Percentiles rank a stretch among this genome's conserved stretches.
These are phyloP conservation scores for Apotomis turbidana DNA, from an alignment of 2,888 invertebrate species.

Conservation along the genomic window DNA sequence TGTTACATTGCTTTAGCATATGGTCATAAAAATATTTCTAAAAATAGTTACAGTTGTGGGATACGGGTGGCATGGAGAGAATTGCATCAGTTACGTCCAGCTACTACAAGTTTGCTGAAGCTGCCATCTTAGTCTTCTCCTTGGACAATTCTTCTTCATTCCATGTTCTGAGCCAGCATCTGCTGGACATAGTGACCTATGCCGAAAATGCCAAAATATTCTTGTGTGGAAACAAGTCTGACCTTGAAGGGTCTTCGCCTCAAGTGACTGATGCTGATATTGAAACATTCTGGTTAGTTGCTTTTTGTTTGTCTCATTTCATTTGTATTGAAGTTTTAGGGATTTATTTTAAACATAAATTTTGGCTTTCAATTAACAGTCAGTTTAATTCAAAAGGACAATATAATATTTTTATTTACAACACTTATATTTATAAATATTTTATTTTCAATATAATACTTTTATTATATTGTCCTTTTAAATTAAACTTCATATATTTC, in stretches of 20 bases:
- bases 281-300: conserved; percentile 91
- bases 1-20: no score
- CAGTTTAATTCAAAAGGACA: no score
- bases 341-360: no score
- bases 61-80: conserved; percentile 98
- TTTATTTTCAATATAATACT: no score
- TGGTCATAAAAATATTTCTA: conserved; percentile 11
- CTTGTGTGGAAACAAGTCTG: conserved; percentile 96
- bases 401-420: no score
- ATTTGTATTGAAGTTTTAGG: no score
- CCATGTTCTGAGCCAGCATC: conserved; percentile 95
- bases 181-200: conserved; percentile 96
- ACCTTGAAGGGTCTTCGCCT: conserved; percentile 88
- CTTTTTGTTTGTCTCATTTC: no score
- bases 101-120: conserved; percentile 98
- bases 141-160: conserved; percentile 96
- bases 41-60: conserved; percentile 95
- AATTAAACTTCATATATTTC: no score
- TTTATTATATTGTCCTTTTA: no score
- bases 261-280: conserved; percentile 94
- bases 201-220: conserved; percentile 98
- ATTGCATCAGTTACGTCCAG: conserved; percentile 97
- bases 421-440: no score
- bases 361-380: no score
- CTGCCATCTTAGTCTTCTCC: conserved; percentile 95